Percentiles rank a stretch among this genome's conserved stretches.
Conservation (phyloP, 2,888 invertebrate genomes). For the Parascotia fuliginaria region DNA sequence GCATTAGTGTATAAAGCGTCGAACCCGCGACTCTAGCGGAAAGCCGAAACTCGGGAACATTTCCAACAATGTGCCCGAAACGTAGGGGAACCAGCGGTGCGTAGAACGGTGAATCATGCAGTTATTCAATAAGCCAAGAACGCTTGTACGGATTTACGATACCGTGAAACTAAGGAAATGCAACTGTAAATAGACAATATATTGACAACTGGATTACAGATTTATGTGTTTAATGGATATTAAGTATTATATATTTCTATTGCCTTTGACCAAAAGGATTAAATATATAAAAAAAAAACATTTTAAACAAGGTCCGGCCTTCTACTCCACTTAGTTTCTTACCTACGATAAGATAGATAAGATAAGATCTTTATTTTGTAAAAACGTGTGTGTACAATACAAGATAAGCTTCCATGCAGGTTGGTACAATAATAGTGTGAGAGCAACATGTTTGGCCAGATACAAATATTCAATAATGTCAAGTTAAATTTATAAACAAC, state of each 20-base stretch:
- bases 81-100: constrained; percentile 72
- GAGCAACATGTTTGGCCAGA: too few relatives aligned
- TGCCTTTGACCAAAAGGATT: too few relatives aligned
- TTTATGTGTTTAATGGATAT: neutral
- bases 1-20: constrained; percentile 68
- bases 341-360: too few relatives aligned
- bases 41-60: constrained; percentile 42
- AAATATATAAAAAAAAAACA: too few relatives aligned
- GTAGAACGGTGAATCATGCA: constrained; percentile 77
- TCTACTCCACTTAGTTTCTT: too few relatives aligned
- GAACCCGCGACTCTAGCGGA: constrained; percentile 61
- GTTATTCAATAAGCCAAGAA: constrained; percentile 77
- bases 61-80: constrained; percentile 48
- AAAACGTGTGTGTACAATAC: too few relatives aligned
- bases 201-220: constrained; percentile 7
- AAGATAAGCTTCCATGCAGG: too few relatives aligned
- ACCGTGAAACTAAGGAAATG: constrained; percentile 57
- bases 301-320: too few relatives aligned
- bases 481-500: too few relatives aligned
- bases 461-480: too few relatives aligned
- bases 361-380: too few relatives aligned
- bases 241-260: neutral
- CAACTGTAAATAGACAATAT: constrained; percentile 26
- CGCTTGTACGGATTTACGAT: constrained; percentile 60
- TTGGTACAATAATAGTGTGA: too few relatives aligned